These are phyloP conservation scores for Helicoverpa armigera DNA, from an alignment of 1,140 invertebrate species.

Conservation along the genomic window DNA sequence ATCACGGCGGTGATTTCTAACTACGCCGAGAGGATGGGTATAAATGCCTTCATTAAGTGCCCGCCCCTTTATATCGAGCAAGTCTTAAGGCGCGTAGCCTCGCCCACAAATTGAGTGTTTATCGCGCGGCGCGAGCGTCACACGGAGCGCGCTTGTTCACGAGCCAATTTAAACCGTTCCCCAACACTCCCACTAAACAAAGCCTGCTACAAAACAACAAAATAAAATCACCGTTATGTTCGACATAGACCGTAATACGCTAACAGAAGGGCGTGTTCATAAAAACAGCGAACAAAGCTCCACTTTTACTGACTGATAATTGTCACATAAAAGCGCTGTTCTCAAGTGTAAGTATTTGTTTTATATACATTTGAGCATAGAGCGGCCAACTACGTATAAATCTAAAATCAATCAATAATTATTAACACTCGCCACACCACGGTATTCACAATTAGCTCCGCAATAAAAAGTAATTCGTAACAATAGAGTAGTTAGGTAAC, in stretches of 20 bases:
- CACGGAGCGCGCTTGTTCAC: constrained; percentile 69
- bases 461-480: not conserved
- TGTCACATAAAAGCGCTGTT: constrained; percentile 10
- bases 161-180: constrained; percentile 74
- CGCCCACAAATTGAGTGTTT: constrained; percentile 77
- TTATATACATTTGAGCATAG: not conserved
- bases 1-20: constrained; percentile 53
- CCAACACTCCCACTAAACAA: constrained; percentile 60
- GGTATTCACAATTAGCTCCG: not conserved
- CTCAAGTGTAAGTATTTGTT: not conserved
- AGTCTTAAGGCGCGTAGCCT: constrained; percentile 64
- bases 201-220: constrained; percentile 70
- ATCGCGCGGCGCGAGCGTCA: constrained; percentile 66
- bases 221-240: constrained; percentile 69
- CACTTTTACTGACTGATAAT: constrained; percentile 39
- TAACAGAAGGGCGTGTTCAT: constrained; percentile 61
- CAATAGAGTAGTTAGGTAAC: constrained; percentile 21
- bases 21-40: constrained; percentile 57
- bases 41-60: constrained; percentile 75
- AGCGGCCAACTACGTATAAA: not conserved
- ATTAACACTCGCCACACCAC: not conserved
- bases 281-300: constrained; percentile 56
- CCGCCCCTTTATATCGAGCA: constrained; percentile 66
- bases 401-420: too few species aligned
- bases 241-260: constrained; percentile 57